Base-by-base conservation (phyloP, 2,113 vertebrate species). In the Scytalopus superciliaris region DNA sequence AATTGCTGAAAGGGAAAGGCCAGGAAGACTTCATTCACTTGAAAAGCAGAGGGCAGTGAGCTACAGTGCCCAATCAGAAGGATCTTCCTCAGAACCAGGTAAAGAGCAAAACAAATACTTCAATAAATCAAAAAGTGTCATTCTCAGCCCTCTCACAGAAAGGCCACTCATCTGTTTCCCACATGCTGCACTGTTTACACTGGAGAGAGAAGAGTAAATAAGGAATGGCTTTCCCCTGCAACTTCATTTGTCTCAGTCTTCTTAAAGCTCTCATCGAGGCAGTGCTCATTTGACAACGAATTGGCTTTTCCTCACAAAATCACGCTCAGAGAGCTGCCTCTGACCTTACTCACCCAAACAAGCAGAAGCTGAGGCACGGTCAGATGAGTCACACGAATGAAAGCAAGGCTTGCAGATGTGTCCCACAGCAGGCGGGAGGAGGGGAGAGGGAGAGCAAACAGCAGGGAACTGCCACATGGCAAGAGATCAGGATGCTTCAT, bases 301-400 rank as follows among this genome's bases (percentile, higher is more conserved):
- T 24, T 24, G 37, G 69, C 79, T 89, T 63, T 53, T 87, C 84
- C 74, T 79, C 47, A 64, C n/a, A 73, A 77, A 93, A 86, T 47
- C 72, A 84, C 0, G 4, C 47, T 62, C 0, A 3, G 52, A 45
- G 24, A 55, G 55, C 57, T 69, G 49, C 87, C 56, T 68, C 87
- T 86, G 80, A 68, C 68, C 84, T 87, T 60, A 50, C n/a, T 72
- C 42, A 67, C 25, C 37, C 45, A 68, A 47, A 73, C 37, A 80
- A 68, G 76, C 0, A 3, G 69, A 86, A 90, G 39, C 75, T 27
- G 68, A 70, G 37, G 60, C 74, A 47, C 0, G 0, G 69, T 52
- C 55, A 84, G 56, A 52, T 62, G 24, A 88, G 24, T 79, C 62
- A 70, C 55, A 35, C 0, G 0, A 66, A 74, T 22, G 22, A 75